These are phyloP conservation scores for Galerucella calmariensis DNA, from an alignment of 2,888 invertebrate species.

Conservation along the genomic window DNA sequence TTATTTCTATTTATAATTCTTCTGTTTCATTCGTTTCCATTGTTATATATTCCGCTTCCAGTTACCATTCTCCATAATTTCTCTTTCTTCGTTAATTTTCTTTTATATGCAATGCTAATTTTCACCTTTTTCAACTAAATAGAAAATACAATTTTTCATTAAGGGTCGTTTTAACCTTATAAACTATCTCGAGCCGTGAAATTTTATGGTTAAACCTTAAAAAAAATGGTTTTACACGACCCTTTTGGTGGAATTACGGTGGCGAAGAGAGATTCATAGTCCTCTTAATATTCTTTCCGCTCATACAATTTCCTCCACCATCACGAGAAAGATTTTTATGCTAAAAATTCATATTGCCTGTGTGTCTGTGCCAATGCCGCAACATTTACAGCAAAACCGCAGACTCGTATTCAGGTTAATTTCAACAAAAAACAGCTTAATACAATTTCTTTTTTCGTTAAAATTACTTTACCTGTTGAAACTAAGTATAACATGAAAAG, in stretches of 20 bases:
- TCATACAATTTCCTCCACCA: conserved; percentile 9
- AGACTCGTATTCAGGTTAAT: not conserved
- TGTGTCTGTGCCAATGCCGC: conserved; percentile 18
- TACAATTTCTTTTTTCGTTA: not conserved
- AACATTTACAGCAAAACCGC: conserved; percentile 8
- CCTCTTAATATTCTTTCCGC: conserved; percentile 12
- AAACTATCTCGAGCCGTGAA: not conserved
- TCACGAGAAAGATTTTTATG: conserved; percentile 16
- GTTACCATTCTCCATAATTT: too few species aligned
- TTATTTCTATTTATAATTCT: too few species aligned
- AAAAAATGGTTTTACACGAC: conserved; percentile 13
- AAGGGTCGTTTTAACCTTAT: not conserved
- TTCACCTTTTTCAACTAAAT: not conserved
- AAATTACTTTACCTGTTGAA: not conserved
- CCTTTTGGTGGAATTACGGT: not conserved
- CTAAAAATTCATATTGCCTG: conserved; percentile 19
- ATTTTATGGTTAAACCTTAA: conserved; percentile 8
- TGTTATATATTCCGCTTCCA: too few species aligned
- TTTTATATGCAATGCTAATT: too few species aligned
- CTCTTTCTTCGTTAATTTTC: too few species aligned
- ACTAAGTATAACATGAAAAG: too few species aligned
- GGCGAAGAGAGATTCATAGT: conserved; percentile 6
- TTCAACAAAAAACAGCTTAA: not conserved
- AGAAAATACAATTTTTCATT: not conserved
- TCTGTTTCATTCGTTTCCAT: too few species aligned